Evolutionary conservation across 2,113 vertebrate species (phyloP), one percentile per base, ranked within the genome.

Genomic region (Sebastes fasciatus): DNA sequence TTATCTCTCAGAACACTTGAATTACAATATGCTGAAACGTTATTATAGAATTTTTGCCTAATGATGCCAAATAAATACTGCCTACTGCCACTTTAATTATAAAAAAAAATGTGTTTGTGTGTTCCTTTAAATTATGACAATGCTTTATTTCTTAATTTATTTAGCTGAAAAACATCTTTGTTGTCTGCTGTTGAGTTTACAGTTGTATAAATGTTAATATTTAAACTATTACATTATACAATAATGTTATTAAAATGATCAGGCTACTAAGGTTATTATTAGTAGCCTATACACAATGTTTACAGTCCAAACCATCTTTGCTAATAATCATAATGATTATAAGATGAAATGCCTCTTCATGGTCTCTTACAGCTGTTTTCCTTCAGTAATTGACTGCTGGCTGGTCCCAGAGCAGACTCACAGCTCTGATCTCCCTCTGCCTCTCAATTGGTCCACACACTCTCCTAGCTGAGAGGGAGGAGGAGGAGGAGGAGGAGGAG

Each of bases 361-460:
- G 40, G 10, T 40, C 43, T 73, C 19, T 34, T 4, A 13, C 9
- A 4, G 19, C 34, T 40, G n/a, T 26, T 34, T 34, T 43, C 1
- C 13, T 7, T 57, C 21, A 21, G n/a, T 68, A n/a, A 52, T 8
- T 52, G 57, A 70, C 83, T 40, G 57, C 34, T 81, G 61, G 23
- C 52, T 48, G 34, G 73, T 91, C 82, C 77, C 74, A 43, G 48
- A 64, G 1, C 74, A 69, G n/a, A 14, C 63, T 74, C 6, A 26
- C 13, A 1, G 21, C 84, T 82, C 66, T 54, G 51, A 14, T 55
- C 55, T 40, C 14, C 74, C 2, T 40, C 82, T 70, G 72, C 11
- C 46, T 88, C 74, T 63, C 90, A 42, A 86, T 90, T 89, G 91
- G 89, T 90, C 85, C 85, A 54, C 67, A 6, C 77, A 17, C 16